These are phyloP conservation scores for Coenonympha glycerion DNA, from an alignment of 2,888 invertebrate species.

Conservation along the genomic window DNA sequence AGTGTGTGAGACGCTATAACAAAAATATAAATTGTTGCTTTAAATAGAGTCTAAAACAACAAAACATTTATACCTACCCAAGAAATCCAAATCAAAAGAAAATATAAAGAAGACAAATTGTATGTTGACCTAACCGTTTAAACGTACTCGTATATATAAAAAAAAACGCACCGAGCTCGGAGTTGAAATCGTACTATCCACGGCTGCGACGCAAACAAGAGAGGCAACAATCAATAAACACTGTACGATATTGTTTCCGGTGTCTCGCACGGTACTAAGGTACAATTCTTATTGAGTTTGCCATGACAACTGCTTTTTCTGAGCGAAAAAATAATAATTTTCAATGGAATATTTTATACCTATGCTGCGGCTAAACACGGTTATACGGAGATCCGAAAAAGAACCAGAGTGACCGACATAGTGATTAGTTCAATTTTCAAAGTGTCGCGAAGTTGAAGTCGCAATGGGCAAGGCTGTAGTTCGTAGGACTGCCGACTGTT, in stretches of 20 bases:
- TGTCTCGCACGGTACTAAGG: slow-evolving; percentile 31
- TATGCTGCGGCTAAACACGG: no score
- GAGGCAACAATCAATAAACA: slow-evolving; percentile 33
- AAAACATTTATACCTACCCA: no score
- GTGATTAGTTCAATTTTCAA: no score
- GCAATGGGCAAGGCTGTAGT: no score
- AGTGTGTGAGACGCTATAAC: no score
- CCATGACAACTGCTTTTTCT: slow-evolving; percentile 14
- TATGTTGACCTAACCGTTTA: not conserved
- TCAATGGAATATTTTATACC: not conserved
- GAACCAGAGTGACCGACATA: no score
- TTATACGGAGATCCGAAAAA: no score
- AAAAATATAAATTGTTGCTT: no score
- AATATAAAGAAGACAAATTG: not conserved
- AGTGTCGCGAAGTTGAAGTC: no score
- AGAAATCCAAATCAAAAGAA: not conserved
- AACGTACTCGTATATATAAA: not conserved
- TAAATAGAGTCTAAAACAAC: no score
- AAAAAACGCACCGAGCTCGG: not conserved
- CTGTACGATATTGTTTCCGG: slow-evolving; percentile 33
- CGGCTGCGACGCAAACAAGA: slow-evolving; percentile 4
- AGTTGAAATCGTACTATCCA: not conserved
- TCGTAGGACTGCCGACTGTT: no score
- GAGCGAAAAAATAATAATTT: not conserved
- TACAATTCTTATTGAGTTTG: slow-evolving; percentile 32